Evolutionary conservation across 2,888 invertebrate genomes (phyloP), one percentile per base, ranked within the genome.

Genomic region (Willowsia nigromaculata): DNA sequence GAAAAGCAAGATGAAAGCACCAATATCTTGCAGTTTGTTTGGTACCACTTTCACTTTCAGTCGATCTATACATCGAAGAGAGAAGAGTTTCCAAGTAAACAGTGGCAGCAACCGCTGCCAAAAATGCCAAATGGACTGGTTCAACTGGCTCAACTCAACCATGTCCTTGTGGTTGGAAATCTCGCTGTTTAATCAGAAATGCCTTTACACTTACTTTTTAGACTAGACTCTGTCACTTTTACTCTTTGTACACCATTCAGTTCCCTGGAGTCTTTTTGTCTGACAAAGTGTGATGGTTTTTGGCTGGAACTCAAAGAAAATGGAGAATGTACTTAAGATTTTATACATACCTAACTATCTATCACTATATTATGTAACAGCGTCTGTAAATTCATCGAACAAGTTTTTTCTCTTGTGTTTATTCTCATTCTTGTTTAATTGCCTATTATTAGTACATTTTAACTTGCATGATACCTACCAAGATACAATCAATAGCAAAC

Each of bases 171-270:
- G 18, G 68, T 83, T 68, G 37, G 74, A 68, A 84, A 84, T 84
- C 71, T 53, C 56, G 40, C 84, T 84, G 56, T 84, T 84, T 84
- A 84, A 84, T 74, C 71, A 68, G 71, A 25, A 56, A 83, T 40
- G 74, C n/a, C 27, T 43, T 65, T 47, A n/a, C 65, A 9, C 27
- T 47, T 47, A 43, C 47, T 82, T 62, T n/a, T 37, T 65, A 33
- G 30, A 27, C 56, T 47, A 27, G 22, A 25, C 80, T 56, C 59
- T 59, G 33, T 59, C 37, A 30, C 59, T 40, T 80, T 80, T 68
- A 65, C 50, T 83, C 53, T 68, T 43, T 68, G 18, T 37, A 15
- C 50, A n/a, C 30, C 25, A 13, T n/a, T 22, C 22, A 53, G 40
- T 47, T 84, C 56, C 84, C 84, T 40, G 53, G 53, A 84, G 84